phyloP scores from a whole-genome alignment of 2,797 vertebrate species.

The Rhynchonycteris naso region DNA sequence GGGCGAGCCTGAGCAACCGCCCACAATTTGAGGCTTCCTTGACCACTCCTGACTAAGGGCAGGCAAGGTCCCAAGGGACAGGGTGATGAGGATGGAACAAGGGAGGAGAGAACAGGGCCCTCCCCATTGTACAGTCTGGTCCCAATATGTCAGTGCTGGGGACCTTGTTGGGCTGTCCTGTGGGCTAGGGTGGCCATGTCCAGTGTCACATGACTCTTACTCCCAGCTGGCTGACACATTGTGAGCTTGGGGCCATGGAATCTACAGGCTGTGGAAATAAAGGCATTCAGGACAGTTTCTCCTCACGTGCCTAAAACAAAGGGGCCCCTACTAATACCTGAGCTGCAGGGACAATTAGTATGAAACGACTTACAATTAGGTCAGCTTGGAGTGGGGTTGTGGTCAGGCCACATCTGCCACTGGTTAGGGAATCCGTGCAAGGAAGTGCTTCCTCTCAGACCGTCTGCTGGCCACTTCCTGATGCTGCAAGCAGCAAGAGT shows the following conservation, averaged over 20 bases:
- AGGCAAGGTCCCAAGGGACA: not conserved
- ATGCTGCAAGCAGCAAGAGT: not conserved
- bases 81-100: not conserved
- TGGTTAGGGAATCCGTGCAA: not conserved
- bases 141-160: not conserved
- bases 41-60: not conserved
- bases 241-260: not conserved
- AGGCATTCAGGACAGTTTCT: not conserved
- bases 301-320: not conserved
- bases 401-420: not conserved
- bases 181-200: not conserved
- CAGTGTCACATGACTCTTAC: not conserved
- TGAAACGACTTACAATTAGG: not conserved
- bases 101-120: not conserved
- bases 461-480: not conserved
- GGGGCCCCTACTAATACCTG: not conserved
- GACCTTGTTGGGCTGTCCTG: not conserved
- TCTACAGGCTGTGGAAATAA: not conserved
- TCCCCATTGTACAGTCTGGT: not conserved
- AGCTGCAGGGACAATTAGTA: not conserved
- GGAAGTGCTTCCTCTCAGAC: not conserved
- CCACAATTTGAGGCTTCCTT: not conserved
- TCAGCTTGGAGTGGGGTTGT: not conserved
- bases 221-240: not conserved
- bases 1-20: not conserved